Conservation (phyloP, 2,888 invertebrate genomes). For the Congeria kusceri region DNA sequence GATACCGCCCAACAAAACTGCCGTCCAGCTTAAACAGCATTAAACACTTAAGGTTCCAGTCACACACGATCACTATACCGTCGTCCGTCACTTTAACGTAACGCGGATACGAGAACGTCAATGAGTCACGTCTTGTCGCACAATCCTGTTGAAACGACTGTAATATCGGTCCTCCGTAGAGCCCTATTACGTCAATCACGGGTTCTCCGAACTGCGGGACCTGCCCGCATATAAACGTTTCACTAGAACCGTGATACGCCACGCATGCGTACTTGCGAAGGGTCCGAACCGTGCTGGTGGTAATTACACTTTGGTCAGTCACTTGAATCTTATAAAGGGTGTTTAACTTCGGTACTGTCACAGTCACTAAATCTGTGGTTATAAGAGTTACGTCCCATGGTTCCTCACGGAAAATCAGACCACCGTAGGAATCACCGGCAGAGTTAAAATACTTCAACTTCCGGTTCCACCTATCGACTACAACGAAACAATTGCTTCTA, state of each 20-base stretch:
- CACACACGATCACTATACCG: conserved; percentile 63
- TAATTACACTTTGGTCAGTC: conserved; percentile 28
- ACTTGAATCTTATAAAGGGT: conserved; percentile 55
- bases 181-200: conserved; percentile 58
- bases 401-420: conserved; percentile 57
- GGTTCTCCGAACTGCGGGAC: conserved; percentile 67
- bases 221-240: conserved; percentile 64
- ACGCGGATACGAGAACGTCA: conserved; percentile 64
- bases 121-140: conserved; percentile 10
- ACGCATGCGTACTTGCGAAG: conserved; percentile 52
- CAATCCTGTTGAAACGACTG: conserved; percentile 38
- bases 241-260: conserved; percentile 33
- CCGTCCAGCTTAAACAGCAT: conserved; percentile 61
- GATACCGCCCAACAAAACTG: conserved; percentile 53
- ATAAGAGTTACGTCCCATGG: conserved; percentile 61
- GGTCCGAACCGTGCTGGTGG: conserved; percentile 46
- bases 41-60: conserved; percentile 65
- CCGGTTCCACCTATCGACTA: conserved; percentile 61
- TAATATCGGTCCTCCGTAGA: conserved; percentile 52
- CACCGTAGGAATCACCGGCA: conserved; percentile 48
- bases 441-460: conserved; percentile 59
- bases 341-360: conserved; percentile 57
- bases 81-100: conserved; percentile 59
- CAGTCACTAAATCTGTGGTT: conserved; percentile 42
- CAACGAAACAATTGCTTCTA: conserved; percentile 40